Evolutionary conservation across 2,113 vertebrate species (phyloP).

Genomic region (Numida meleagris): DNA sequence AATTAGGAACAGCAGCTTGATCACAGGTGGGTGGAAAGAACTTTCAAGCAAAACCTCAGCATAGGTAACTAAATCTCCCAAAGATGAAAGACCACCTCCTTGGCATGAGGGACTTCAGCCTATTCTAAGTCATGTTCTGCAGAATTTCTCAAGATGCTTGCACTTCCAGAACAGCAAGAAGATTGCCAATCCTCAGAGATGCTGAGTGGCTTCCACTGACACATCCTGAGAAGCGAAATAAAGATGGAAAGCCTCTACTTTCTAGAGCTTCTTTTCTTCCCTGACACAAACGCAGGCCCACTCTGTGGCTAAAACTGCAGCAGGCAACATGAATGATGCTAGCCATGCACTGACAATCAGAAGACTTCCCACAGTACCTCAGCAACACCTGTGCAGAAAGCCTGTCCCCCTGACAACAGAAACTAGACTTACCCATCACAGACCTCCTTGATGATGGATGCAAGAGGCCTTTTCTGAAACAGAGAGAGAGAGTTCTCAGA

Average conservation of each 20-base stretch:
- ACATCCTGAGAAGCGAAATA: not conserved
- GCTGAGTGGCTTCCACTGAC: not conserved
- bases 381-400: not conserved
- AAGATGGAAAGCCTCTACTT: not conserved
- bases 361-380: not conserved
- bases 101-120: not conserved
- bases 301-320: not conserved
- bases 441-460: constrained; percentile 95
- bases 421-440: constrained; percentile 91
- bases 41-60: constrained; percentile 1
- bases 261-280: not conserved
- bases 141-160: not conserved
- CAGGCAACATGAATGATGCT: not conserved
- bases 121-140: not conserved
- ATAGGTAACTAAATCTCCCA: not conserved
- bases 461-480: constrained; percentile 93
- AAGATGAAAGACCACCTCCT: not conserved
- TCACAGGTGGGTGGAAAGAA: not conserved
- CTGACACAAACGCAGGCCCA: not conserved
- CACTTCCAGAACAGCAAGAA: not conserved
- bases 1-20: not conserved
- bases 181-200: not conserved
- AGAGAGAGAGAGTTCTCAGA: constrained; percentile 34
- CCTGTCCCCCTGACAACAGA: too few relatives aligned
- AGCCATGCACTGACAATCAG: not conserved